phyloP scores from a whole-genome alignment of 1,140 invertebrate genomes.

The Papilio polytes region DNA sequence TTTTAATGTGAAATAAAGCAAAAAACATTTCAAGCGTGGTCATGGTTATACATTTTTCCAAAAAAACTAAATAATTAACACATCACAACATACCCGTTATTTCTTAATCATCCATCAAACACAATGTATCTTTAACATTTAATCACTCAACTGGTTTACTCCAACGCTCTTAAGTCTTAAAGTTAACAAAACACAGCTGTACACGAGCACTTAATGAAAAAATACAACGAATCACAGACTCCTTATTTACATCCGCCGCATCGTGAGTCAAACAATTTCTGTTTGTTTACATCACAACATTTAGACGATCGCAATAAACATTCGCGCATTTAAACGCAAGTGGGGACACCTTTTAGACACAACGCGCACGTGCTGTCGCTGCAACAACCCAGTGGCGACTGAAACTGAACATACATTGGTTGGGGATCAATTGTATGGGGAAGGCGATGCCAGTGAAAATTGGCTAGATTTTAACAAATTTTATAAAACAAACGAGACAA shows the following conservation, averaged over 20 bases:
- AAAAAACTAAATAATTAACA: neutral
- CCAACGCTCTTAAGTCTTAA: neutral
- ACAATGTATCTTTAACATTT: conserved; percentile 12
- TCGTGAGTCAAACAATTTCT: conserved; percentile 63
- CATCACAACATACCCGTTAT: neutral
- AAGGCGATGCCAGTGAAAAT: neutral
- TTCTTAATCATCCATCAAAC: neutral
- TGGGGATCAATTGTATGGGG: neutral
- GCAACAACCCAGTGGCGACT: conserved; percentile 63
- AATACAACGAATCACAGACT: conserved; percentile 38
- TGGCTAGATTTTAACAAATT: neutral
- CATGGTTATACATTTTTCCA: neutral
- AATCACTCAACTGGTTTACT: conserved; percentile 14
- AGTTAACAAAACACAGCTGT: neutral
- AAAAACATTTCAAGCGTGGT: neutral
- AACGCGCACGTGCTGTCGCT: conserved; percentile 56
- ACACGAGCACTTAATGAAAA: conserved; percentile 16
- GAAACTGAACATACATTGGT: conserved; percentile 23
- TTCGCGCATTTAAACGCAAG: conserved; percentile 39
- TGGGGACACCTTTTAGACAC: conserved; percentile 31
- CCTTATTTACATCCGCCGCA: conserved; percentile 57
- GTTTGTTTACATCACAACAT: conserved; percentile 70
- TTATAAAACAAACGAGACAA: neutral
- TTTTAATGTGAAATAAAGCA: neutral
- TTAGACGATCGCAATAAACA: conserved; percentile 43